Evolutionary conservation across 2,113 vertebrate genomes (phyloP).

Genomic region (Electrona antarctica): DNA sequence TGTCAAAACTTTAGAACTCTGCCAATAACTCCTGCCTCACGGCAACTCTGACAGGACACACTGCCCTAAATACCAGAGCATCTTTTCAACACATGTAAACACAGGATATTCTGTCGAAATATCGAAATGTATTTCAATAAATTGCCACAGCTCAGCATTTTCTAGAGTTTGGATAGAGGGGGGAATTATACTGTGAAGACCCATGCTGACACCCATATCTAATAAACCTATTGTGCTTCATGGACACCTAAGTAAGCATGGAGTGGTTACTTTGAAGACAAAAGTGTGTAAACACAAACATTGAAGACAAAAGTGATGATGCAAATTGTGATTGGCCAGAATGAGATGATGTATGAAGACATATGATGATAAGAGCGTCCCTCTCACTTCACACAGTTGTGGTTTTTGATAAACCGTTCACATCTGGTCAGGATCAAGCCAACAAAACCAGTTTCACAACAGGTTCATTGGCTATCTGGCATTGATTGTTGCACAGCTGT

Average conservation of each 20-base stretch:
- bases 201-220: conserved; percentile 1
- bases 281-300: too few relatives aligned
- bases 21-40: too few relatives aligned
- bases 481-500: conserved; percentile 29
- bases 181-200: background rate
- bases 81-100: too few relatives aligned
- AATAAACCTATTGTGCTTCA: background rate
- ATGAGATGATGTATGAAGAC: too few relatives aligned
- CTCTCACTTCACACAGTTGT: background rate
- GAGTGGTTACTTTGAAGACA: background rate
- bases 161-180: background rate
- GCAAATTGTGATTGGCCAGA: background rate
- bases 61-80: too few relatives aligned
- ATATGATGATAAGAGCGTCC: too few relatives aligned
- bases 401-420: conserved; percentile 23
- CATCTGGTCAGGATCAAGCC: conserved; percentile 14
- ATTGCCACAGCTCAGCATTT: too few relatives aligned
- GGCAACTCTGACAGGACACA: too few relatives aligned
- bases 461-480: conserved; percentile 1
- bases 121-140: too few relatives aligned
- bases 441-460: background rate
- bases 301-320: background rate
- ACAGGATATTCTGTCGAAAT: too few relatives aligned
- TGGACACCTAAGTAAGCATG: background rate
- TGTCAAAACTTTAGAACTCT: too few relatives aligned